These are phyloP conservation scores for Martes martes DNA, from an alignment of 2,113 vertebrate species.

Conservation along the genomic window DNA sequence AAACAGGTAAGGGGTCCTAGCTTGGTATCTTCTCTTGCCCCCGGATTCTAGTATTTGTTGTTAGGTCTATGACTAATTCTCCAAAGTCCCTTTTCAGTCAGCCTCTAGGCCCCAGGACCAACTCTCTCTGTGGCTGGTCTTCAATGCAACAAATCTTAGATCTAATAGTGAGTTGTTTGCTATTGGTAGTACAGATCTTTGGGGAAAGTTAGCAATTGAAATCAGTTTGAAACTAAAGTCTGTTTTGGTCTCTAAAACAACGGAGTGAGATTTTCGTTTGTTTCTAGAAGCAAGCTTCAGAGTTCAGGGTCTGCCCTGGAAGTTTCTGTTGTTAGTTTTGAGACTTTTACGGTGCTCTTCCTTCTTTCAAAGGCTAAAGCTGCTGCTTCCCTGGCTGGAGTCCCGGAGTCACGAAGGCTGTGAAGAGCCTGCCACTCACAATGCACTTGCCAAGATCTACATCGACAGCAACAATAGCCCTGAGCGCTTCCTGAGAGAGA, in stretches of 20 bases:
- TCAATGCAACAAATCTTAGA: not conserved
- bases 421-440: constrained; percentile 94
- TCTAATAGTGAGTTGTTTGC: not conserved
- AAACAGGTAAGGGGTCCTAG: constrained; percentile 86
- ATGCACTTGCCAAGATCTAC: constrained; percentile 94
- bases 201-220: not conserved
- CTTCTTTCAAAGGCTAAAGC: constrained; percentile 86
- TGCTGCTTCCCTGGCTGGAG: constrained; percentile 93
- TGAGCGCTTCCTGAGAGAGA: constrained; percentile 92
- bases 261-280: not conserved
- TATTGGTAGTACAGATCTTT: not conserved
- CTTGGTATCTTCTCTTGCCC: not conserved
- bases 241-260: not conserved
- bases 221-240: not conserved
- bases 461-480: constrained; percentile 95
- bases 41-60: not conserved
- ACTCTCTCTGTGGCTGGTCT: not conserved
- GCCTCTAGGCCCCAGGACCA: not conserved
- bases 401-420: constrained; percentile 92
- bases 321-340: not conserved
- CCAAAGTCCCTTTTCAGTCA: not conserved
- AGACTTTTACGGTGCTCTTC: constrained; percentile 16
- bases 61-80: not conserved
- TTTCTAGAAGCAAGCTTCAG: not conserved
- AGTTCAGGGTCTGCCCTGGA: not conserved